These are phyloP conservation scores for Blastobasis adustella DNA, from an alignment of 2,888 invertebrate genomes.

Conservation along the genomic window DNA sequence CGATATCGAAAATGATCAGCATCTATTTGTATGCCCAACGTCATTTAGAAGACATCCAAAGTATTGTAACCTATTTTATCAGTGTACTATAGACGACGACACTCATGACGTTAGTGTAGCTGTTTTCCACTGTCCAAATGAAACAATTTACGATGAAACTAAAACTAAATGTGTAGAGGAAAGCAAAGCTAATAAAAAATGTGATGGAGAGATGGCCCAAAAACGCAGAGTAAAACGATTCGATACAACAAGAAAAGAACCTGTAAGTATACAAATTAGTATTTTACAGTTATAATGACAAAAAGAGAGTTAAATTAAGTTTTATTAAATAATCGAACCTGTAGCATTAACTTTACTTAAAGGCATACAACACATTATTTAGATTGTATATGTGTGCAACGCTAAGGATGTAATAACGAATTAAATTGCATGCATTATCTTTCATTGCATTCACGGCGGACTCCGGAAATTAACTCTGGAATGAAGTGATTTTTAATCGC, in stretches of 20 bases:
- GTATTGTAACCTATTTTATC: slow-evolving; percentile 88
- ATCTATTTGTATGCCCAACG: slow-evolving; percentile 84
- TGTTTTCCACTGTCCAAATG: slow-evolving; percentile 84
- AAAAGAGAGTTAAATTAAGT: no score
- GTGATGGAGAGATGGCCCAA: slow-evolving; percentile 72
- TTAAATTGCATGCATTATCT: no score
- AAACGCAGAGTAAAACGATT: slow-evolving; percentile 71
- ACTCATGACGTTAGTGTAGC: slow-evolving; percentile 83
- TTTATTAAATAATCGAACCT: not conserved
- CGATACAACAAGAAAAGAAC: slow-evolving; percentile 65
- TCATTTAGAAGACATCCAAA: slow-evolving; percentile 89
- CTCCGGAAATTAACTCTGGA: no score
- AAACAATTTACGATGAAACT: slow-evolving; percentile 83
- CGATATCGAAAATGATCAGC: slow-evolving; percentile 80
- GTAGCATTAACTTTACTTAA: not conserved
- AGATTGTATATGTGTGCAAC: no score
- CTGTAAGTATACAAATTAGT: slow-evolving; percentile 59
- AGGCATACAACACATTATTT: not conserved
- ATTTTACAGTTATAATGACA: not conserved
- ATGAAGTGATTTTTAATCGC: no score
- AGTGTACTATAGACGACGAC: slow-evolving; percentile 80
- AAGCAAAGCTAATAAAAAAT: slow-evolving; percentile 71
- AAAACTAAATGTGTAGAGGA: slow-evolving; percentile 82
- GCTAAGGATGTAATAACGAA: no score
- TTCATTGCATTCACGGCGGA: no score